phyloP scores from a whole-genome alignment of 64 coral and sea anemone species.

The Actinia tenebrosa region DNA sequence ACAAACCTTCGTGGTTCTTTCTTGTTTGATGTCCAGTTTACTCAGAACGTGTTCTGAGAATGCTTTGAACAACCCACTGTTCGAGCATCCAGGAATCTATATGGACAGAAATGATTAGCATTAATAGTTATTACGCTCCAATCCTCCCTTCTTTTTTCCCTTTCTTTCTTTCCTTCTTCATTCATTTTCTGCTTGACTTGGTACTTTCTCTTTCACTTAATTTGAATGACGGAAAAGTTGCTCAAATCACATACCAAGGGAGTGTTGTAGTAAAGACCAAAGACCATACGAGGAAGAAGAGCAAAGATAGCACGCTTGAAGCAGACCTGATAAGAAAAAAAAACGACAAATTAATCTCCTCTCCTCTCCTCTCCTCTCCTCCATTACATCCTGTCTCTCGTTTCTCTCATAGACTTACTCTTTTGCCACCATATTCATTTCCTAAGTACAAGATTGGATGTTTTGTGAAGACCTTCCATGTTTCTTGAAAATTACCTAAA shows the following conservation, averaged over 20 bases:
- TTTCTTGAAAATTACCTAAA: slow-evolving; percentile 69
- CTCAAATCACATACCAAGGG: slow-evolving; percentile 57
- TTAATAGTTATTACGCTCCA: background rate
- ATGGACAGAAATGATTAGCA: background rate
- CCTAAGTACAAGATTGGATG: slow-evolving; percentile 61
- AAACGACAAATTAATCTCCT: background rate
- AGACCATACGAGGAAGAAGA: slow-evolving; percentile 84
- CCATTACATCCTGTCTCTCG: background rate
- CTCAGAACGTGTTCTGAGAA: slow-evolving; percentile 69
- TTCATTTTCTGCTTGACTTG: background rate
- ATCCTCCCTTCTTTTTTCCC: background rate
- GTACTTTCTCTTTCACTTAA: too few species aligned
- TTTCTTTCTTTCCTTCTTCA: background rate
- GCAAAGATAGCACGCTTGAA: slow-evolving; percentile 90
- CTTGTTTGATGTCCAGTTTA: slow-evolving; percentile 57
- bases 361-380: background rate
- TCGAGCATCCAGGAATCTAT: slow-evolving; percentile 79
- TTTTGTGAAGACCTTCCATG: slow-evolving; percentile 60
- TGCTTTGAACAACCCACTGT: slow-evolving; percentile 92
- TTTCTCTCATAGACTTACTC: slow-evolving; percentile 13
- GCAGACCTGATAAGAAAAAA: slow-evolving; percentile 58
- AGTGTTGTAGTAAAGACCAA: slow-evolving; percentile 94
- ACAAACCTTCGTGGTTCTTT: slow-evolving; percentile 5
- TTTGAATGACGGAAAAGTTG: too few species aligned
- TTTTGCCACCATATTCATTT: slow-evolving; percentile 46